Base-by-base conservation (phyloP, 2,888 invertebrate species). In the Eucera pruinosa region DNA sequence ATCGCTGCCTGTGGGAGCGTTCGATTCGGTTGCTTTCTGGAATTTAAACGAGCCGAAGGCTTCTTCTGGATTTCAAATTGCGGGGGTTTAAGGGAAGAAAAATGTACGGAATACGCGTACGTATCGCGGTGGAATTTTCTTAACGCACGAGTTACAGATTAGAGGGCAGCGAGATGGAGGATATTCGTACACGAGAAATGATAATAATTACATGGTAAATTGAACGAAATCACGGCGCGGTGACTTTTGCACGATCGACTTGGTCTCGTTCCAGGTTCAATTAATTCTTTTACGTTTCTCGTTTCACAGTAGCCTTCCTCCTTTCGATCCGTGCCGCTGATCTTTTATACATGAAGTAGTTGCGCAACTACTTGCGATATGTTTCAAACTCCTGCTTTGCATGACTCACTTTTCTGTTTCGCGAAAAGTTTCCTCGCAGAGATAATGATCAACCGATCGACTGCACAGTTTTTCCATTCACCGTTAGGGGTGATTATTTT, bases 11-110 rank as follows among this genome's bases (percentile, higher is more conserved):
- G 43, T 20, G 48, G 13, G 33, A 33, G 47, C n/a, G 45, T 45
- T 23, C 18, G 55, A 39, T 72, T 41, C 60, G 27, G 6, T 54
- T 18, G 25, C 30, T 48, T 41, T 33, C 48, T 33, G 66, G 66
- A 57, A 71, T 57, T 55, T 25, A 33, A 52, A 65, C 41, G 65
- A 70, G 3, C 2, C 0, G 1, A 9, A 36, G 36, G 36, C 20
- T n/a, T n/a, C 20, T 7, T 20, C 15, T 15, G 15, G 15, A 36
- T 15, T 47, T 1, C n/a, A n/a, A 13, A 18, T 41, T 3, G n/a
- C 9, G 41, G 0, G 5, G n/a, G n/a, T 4, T n/a, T n/a, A 4
- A 15, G 4, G 2, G 4, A 15, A 9, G 6, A n/a, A n/a, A n/a
- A 41, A 4, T n/a, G n/a, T n/a, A 41, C 15, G n/a, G 5, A 41